Evolutionary conservation across 1,140 invertebrate species (phyloP).

Genomic region (Monomorium pharaonis): DNA sequence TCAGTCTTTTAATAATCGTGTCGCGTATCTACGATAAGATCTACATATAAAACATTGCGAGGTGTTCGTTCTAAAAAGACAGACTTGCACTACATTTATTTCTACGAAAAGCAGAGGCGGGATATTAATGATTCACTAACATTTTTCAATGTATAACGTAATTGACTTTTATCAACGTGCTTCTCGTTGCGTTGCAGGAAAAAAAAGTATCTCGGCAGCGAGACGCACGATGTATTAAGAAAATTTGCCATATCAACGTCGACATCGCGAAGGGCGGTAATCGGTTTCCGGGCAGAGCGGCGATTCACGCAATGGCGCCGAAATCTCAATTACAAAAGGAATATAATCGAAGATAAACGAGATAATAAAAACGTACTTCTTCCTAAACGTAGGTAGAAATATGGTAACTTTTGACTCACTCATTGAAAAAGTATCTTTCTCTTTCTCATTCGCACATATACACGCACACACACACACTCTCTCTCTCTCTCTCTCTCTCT

Average conservation of each 20-base stretch:
- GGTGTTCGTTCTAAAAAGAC: neutral
- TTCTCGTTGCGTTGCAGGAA: neutral
- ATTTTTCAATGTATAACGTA: neutral
- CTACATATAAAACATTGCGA: conserved; percentile 22
- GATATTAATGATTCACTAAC: neutral
- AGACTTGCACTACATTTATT: neutral
- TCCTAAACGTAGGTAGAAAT: conserved; percentile 84
- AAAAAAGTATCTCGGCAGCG: neutral
- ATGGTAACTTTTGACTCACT: conserved; percentile 85
- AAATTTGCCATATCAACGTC: neutral
- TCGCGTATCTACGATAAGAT: conserved; percentile 16
- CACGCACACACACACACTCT: neutral
- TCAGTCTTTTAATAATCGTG: conserved; percentile 33
- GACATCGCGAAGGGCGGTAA: conserved; percentile 11
- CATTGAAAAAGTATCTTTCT: conserved; percentile 82
- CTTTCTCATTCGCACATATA: conserved; percentile 38
- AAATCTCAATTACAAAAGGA: conserved; percentile 84
- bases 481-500: conserved; percentile 11
- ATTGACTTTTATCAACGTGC: conserved; percentile 17
- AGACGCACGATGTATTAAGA: neutral
- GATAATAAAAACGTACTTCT: conserved; percentile 83
- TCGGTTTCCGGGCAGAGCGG: conserved; percentile 70
- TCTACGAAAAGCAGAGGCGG: neutral
- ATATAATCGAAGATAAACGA: conserved; percentile 84
- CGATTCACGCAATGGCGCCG: conserved; percentile 76